Conservation (phyloP, 2,888 invertebrate genomes). For the Leptinotarsa haldemani region DNA sequence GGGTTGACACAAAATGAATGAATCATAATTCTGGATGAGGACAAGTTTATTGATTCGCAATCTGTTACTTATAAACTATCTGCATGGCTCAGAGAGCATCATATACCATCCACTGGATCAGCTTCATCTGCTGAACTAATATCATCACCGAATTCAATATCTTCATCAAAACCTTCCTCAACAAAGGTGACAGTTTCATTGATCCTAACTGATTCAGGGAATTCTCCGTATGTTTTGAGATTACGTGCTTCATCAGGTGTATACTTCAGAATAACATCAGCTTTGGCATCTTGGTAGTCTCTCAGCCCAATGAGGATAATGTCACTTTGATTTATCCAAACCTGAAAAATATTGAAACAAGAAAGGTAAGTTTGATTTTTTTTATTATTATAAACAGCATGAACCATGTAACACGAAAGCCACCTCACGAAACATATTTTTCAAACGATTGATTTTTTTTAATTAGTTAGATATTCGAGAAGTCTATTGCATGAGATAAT, state of each 20-base stretch:
- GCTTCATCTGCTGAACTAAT: slow-evolving; percentile 92
- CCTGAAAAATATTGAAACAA: slow-evolving; percentile 66
- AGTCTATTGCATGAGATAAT: no score
- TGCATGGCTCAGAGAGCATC: slow-evolving; percentile 39
- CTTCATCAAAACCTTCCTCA: slow-evolving; percentile 94
- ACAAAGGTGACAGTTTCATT: slow-evolving; percentile 96
- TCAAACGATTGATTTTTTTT: no score
- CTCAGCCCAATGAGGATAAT: slow-evolving; percentile 97
- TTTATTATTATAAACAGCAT: no score
- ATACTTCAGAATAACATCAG: slow-evolving; percentile 98
- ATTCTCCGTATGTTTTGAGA: slow-evolving; percentile 98
- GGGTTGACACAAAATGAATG: neutral
- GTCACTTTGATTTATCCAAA: slow-evolving; percentile 99
- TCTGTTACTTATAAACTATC: slow-evolving; percentile 10
- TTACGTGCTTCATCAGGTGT: slow-evolving; percentile 99
- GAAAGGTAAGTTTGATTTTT: no score
- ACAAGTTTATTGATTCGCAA: neutral
- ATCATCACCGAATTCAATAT: slow-evolving; percentile 96
- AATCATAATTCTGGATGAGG: slow-evolving; percentile 8
- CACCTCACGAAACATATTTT: no score
- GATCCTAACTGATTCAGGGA: slow-evolving; percentile 98
- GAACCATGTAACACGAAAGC: no score
- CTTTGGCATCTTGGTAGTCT: slow-evolving; percentile 97
- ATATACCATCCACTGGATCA: slow-evolving; percentile 67
- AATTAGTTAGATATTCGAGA: no score